Conservation (phyloP, 2,797 vertebrate species). For the Pristis pectinata region DNA sequence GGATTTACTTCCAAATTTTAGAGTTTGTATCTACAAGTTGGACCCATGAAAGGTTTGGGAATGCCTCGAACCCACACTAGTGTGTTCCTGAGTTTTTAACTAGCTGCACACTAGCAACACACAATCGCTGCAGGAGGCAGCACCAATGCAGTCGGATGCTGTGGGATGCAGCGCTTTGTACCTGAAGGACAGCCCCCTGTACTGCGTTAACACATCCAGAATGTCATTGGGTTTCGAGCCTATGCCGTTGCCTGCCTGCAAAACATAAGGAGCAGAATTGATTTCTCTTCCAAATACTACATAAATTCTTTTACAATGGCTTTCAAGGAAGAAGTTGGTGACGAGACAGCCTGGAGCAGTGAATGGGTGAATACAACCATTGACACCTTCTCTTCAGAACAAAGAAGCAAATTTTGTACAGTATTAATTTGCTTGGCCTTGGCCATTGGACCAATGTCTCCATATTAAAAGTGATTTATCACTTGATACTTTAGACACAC, state of each 20-base stretch:
- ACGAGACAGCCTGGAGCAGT: conserved; percentile 35
- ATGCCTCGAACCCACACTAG: neutral
- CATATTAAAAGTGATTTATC: neutral
- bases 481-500: neutral
- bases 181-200: conserved; percentile 87
- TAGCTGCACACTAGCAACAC: neutral
- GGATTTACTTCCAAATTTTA: neutral
- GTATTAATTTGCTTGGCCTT: neutral
- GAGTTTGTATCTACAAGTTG: neutral
- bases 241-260: conserved; percentile 78
- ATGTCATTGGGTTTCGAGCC: conserved; percentile 60
- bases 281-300: neutral
- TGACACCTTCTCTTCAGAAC: neutral
- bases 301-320: neutral
- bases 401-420: neutral
- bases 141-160: too few species aligned
- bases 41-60: neutral
- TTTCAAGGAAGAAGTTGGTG: conserved; percentile 41
- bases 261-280: conserved; percentile 40
- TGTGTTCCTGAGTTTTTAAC: neutral
- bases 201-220: conserved; percentile 61
- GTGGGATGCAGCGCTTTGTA: conserved; percentile 45
- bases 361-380: neutral
- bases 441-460: neutral
- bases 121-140: too few species aligned